phyloP scores from a whole-genome alignment of 2,113 vertebrate genomes.

The Gallinago paraguaiae region DNA sequence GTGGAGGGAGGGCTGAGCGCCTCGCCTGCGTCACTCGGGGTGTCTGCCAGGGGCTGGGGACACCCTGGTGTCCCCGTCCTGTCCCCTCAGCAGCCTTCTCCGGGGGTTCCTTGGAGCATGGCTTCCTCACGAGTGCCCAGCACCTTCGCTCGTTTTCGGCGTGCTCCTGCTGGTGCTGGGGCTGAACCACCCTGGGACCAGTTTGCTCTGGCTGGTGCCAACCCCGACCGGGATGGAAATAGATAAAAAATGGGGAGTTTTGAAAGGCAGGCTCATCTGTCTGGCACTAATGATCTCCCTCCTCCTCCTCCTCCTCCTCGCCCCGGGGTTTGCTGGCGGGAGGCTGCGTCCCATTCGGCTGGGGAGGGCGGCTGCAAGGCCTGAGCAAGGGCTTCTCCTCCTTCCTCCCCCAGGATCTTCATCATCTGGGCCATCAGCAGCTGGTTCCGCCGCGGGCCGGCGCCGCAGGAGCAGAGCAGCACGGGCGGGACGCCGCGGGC shows the following conservation, averaged over 20 bases:
- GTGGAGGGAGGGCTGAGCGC: rapidly evolving
- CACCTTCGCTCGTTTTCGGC: rapidly evolving
- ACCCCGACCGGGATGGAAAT: too few species aligned
- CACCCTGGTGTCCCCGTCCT: rapidly evolving
- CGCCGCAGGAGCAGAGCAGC: constrained; percentile 87
- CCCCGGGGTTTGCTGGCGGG: neutral
- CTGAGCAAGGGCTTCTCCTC: neutral
- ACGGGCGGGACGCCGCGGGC: constrained; percentile 81
- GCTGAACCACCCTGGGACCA: neutral
- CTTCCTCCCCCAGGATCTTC: constrained; percentile 82
- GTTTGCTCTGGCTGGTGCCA: neutral
- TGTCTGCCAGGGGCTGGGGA: neutral
- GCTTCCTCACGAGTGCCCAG: neutral
- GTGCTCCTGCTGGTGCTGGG: rapidly evolving
- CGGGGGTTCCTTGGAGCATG: rapidly evolving
- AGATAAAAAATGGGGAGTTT: neutral
- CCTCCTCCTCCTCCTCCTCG: rapidly evolving
- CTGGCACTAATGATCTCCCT: rapidly evolving
- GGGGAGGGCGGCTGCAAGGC: neutral
- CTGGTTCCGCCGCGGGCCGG: constrained; percentile 91
- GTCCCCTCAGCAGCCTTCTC: rapidly evolving
- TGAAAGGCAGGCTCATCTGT: neutral
- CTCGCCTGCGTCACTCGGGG: rapidly evolving
- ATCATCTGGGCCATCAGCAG: constrained; percentile 98
- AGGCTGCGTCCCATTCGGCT: neutral